These are phyloP conservation scores for Eonycteris spelaea DNA, from an alignment of 2,113 vertebrate genomes.

Conservation along the genomic window DNA sequence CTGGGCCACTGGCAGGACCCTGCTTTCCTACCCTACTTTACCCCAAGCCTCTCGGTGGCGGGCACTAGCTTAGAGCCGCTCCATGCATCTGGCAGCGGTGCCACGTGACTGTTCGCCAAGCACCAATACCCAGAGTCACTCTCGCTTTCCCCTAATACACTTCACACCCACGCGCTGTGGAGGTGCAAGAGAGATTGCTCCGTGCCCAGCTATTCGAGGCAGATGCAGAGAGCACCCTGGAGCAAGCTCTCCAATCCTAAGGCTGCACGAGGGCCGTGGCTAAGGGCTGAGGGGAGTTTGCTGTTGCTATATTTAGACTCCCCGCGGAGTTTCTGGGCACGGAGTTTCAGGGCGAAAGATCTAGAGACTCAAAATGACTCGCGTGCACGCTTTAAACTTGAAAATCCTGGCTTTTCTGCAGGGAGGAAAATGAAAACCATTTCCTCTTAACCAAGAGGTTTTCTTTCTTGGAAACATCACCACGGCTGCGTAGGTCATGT, in stretches of 20 bases:
- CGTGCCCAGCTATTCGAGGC: conserved; percentile 45
- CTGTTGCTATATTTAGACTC: conserved; percentile 63
- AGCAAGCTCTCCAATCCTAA: conserved; percentile 17
- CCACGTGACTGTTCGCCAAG: conserved; percentile 48
- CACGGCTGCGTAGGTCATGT: neutral
- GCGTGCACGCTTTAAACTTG: neutral
- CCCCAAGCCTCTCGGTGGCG: neutral
- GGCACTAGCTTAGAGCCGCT: neutral
- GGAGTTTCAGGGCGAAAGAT: conserved; percentile 63
- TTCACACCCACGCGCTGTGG: conserved; percentile 53
- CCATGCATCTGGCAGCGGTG: neutral
- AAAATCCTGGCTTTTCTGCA: conserved; percentile 20
- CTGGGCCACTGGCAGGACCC: neutral
- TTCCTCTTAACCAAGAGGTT: conserved; percentile 17
- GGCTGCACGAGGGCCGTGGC: neutral
- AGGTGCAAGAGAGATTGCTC: conserved; percentile 46
- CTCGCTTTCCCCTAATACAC: conserved; percentile 31
- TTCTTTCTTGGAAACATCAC: neutral
- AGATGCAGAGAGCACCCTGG: conserved; percentile 10
- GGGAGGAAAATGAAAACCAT: conserved; percentile 40
- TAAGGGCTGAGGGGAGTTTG: neutral
- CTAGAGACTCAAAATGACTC: conserved; percentile 54
- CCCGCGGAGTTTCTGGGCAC: conserved; percentile 48
- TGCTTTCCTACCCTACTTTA: neutral
- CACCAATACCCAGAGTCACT: conserved; percentile 24